These are phyloP conservation scores for Sebastes flavidus DNA, from an alignment of 2,797 vertebrate species.

Conservation along the genomic window DNA sequence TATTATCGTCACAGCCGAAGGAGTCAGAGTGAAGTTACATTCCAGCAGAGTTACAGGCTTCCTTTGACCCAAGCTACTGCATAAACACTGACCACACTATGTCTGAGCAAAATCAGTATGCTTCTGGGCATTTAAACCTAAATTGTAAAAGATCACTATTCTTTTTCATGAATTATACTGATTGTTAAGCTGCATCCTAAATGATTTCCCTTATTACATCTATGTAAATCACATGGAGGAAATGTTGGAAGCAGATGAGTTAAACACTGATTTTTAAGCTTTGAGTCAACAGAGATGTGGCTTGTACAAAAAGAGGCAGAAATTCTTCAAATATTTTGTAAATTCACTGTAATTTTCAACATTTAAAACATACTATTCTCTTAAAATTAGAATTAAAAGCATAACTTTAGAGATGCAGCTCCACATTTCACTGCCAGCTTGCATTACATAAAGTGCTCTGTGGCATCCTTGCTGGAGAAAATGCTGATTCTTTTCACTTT, in stretches of 20 bases:
- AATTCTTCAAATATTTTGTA: not conserved
- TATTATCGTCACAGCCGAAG: slow-evolving; percentile 47
- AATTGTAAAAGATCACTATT: not conserved
- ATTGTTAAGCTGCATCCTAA: not conserved
- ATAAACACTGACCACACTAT: slow-evolving; percentile 34
- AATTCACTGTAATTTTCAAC: not conserved
- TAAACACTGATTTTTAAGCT: not conserved
- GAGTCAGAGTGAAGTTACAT: slow-evolving; percentile 48
- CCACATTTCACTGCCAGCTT: not conserved
- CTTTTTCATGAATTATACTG: not conserved
- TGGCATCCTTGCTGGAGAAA: not conserved
- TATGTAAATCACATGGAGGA: not conserved
- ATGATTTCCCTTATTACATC: not conserved
- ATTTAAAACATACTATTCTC: not conserved
- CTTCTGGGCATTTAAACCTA: not conserved
- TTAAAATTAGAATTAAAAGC: not conserved
- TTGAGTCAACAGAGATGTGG: not conserved
- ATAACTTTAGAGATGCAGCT: not conserved
- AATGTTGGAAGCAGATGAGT: not conserved
- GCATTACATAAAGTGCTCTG: not conserved
- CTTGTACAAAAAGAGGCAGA: not conserved
- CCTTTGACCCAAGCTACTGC: slow-evolving; percentile 34
- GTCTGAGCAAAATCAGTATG: slow-evolving; percentile 1
- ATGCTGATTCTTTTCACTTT: slow-evolving; percentile 24
- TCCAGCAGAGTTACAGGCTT: slow-evolving; percentile 55